Evolutionary conservation across 2,113 vertebrate species (phyloP).

Genomic region (Turdus rufiventris): DNA sequence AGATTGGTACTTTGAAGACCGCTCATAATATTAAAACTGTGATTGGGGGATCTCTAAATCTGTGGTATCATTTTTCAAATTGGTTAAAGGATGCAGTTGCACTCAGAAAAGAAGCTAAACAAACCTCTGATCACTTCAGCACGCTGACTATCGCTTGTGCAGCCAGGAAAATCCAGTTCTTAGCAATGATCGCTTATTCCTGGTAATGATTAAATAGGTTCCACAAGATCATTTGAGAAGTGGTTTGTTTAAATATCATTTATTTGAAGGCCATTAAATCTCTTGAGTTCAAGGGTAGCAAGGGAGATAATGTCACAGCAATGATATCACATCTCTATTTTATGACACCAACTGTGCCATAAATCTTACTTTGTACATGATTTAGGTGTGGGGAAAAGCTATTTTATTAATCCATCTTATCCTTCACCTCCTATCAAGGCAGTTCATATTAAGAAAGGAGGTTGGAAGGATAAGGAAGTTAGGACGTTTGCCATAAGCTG

Average conservation of each 20-base stretch:
- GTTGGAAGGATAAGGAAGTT: background rate
- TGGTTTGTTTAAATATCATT: slow-evolving; percentile 67
- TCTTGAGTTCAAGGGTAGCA: slow-evolving; percentile 68
- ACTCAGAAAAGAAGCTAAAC: background rate
- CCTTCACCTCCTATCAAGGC: slow-evolving; percentile 54
- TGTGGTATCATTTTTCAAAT: background rate
- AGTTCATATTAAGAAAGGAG: background rate
- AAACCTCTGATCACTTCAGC: background rate
- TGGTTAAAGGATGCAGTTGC: background rate
- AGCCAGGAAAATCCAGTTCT: slow-evolving; percentile 51
- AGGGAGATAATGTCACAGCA: slow-evolving; percentile 39
- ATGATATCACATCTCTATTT: slow-evolving; percentile 59
- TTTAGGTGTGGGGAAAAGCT: slow-evolving; percentile 59
- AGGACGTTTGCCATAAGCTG: background rate
- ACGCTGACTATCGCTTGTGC: background rate
- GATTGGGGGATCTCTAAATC: background rate
- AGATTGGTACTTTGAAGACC: background rate
- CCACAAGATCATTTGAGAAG: slow-evolving; percentile 58
- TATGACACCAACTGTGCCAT: slow-evolving; percentile 50
- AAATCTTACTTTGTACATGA: slow-evolving; percentile 61
- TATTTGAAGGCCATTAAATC: slow-evolving; percentile 68
- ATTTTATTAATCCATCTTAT: slow-evolving; percentile 56
- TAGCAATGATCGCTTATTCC: slow-evolving; percentile 22
- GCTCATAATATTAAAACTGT: background rate
- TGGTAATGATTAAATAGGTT: slow-evolving; percentile 70